Evolutionary conservation across 2,113 vertebrate species (phyloP).

Genomic region (Thryonomys swinderianus): DNA sequence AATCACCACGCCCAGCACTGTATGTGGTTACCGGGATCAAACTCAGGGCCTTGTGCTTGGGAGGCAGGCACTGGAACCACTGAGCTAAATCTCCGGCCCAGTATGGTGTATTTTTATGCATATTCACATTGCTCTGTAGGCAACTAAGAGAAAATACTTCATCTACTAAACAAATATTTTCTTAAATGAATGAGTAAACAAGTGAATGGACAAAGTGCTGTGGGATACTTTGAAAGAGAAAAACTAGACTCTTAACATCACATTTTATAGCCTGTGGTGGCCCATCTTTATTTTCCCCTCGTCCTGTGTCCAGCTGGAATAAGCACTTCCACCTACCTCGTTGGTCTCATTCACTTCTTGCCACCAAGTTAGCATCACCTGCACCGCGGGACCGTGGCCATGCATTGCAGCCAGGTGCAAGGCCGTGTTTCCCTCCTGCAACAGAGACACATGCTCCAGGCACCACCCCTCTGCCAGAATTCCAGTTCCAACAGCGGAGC

Average conservation of each 20-base stretch:
- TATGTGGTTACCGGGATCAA: too few relatives aligned
- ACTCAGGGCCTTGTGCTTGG: too few relatives aligned
- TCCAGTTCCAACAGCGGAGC: background rate
- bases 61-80: too few relatives aligned
- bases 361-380: conserved; percentile 88
- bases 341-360: conserved; percentile 90
- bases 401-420: conserved; percentile 92
- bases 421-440: conserved; percentile 92
- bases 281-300: background rate
- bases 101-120: background rate
- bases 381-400: conserved; percentile 86
- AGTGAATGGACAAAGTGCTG: background rate
- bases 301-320: background rate
- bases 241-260: background rate
- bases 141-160: background rate
- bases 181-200: background rate
- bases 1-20: too few relatives aligned
- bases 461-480: rapidly evolving
- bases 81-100: too few relatives aligned
- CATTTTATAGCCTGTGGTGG: background rate
- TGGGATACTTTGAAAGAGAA: background rate
- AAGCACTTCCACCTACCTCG: conserved; percentile 82
- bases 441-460: conserved; percentile 34
- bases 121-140: background rate
- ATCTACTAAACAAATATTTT: background rate